Evolutionary conservation across 2,113 vertebrate species (phyloP).

Genomic region (Dicaeum eximium): DNA sequence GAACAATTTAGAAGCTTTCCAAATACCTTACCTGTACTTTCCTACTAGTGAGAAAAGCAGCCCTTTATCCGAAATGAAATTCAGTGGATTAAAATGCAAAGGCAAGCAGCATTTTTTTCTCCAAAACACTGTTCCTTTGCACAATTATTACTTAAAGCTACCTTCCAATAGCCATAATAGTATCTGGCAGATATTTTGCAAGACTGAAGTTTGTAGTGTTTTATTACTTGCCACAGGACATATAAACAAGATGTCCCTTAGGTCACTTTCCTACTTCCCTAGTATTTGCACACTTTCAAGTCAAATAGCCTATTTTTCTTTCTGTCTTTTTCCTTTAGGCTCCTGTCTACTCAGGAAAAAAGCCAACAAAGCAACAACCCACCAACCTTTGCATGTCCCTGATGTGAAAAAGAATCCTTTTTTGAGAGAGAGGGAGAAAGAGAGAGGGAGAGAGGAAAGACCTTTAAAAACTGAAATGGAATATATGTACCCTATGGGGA

Average conservation of each 20-base stretch:
- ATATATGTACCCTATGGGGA: background rate
- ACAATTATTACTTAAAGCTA: background rate
- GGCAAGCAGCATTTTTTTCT: background rate
- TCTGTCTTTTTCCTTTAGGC: background rate
- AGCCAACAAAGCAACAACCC: background rate
- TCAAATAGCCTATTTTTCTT: background rate
- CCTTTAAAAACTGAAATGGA: background rate
- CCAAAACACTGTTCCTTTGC: background rate
- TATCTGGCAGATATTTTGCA: background rate
- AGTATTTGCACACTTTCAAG: background rate
- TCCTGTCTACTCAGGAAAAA: background rate
- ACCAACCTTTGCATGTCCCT: background rate
- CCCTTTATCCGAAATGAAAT: background rate
- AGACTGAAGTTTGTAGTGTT: background rate
- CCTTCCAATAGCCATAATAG: background rate
- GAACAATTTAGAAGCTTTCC: background rate
- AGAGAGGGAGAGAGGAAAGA: background rate
- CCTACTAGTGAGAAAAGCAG: background rate
- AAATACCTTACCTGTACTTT: background rate
- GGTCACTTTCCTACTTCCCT: background rate
- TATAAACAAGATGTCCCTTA: background rate
- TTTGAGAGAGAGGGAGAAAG: background rate
- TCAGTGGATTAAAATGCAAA: background rate
- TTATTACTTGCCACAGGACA: background rate
- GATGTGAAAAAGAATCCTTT: background rate